Evolutionary conservation across 2,888 invertebrate genomes (phyloP).

Genomic region (Cataglyphis livida): DNA sequence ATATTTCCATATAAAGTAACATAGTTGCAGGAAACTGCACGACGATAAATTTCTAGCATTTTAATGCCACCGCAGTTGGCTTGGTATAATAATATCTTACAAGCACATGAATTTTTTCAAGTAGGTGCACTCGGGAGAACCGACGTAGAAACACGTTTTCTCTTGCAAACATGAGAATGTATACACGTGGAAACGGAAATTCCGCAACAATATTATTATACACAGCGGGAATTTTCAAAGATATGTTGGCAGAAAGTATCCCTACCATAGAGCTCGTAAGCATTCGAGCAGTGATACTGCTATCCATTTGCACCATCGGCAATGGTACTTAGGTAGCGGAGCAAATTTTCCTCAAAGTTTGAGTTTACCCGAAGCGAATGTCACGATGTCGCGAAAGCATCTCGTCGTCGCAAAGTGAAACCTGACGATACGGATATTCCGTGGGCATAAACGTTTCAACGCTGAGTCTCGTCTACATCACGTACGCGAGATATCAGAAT

Average conservation of each 20-base stretch:
- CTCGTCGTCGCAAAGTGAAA: conserved; percentile 33
- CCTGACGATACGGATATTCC: conserved; percentile 29
- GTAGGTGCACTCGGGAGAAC: neutral
- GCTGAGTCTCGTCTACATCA: neutral
- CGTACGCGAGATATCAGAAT: neutral
- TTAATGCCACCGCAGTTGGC: conserved; percentile 19
- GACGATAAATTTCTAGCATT: neutral
- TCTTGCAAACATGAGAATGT: neutral
- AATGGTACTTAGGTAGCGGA: neutral
- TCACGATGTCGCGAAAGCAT: conserved; percentile 26
- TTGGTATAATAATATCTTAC: conserved; percentile 1
- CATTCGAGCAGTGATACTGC: neutral
- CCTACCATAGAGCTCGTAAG: neutral
- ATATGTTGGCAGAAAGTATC: conserved; percentile 28
- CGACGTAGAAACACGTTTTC: conserved; percentile 35
- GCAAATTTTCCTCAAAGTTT: conserved; percentile 34
- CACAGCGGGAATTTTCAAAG: conserved; percentile 20
- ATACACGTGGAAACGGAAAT: neutral
- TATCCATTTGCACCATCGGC: neutral
- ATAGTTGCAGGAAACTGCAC: neutral
- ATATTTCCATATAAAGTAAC: neutral
- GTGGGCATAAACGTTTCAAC: neutral
- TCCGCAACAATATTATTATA: conserved; percentile 29
- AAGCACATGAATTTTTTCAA: conserved; percentile 38
- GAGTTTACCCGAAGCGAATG: neutral